Conservation (phyloP, 2,888 invertebrate species). For the Lepidochitona cinerea region DNA sequence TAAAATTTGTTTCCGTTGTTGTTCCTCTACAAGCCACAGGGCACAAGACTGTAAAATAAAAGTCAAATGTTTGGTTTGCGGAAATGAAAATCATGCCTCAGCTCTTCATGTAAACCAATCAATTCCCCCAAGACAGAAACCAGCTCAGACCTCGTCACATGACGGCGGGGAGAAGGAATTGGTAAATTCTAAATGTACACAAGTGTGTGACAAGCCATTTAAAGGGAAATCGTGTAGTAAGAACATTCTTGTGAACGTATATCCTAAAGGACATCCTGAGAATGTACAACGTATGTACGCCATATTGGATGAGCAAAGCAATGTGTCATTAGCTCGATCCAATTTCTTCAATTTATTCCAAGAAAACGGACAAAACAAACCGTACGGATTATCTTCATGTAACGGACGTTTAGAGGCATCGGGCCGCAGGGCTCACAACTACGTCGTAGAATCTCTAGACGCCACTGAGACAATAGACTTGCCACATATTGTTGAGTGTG, state of each 20-base stretch:
- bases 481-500: slow-evolving; percentile 26
- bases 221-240: neutral
- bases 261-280: neutral
- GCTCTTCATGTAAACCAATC: neutral
- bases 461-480: slow-evolving; percentile 7
- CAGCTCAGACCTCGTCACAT: no score
- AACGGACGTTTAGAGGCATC: slow-evolving; percentile 11
- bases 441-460: slow-evolving; percentile 18
- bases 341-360: neutral
- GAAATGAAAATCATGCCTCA: neutral
- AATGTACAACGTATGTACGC: neutral
- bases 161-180: no score
- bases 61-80: neutral
- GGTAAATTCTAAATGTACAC: no score
- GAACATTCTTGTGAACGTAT: neutral
- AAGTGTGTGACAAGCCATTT: neutral
- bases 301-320: neutral
- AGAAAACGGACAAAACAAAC: neutral
- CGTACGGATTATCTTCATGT: slow-evolving; percentile 24
- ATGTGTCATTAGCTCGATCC: neutral
- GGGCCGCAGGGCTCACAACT: slow-evolving; percentile 12
- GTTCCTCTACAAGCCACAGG: no score
- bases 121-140: no score
- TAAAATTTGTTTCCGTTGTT: no score
- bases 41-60: no score